These are phyloP conservation scores for Microcaecilia unicolor DNA, from an alignment of 2,797 vertebrate species.

Conservation along the genomic window DNA sequence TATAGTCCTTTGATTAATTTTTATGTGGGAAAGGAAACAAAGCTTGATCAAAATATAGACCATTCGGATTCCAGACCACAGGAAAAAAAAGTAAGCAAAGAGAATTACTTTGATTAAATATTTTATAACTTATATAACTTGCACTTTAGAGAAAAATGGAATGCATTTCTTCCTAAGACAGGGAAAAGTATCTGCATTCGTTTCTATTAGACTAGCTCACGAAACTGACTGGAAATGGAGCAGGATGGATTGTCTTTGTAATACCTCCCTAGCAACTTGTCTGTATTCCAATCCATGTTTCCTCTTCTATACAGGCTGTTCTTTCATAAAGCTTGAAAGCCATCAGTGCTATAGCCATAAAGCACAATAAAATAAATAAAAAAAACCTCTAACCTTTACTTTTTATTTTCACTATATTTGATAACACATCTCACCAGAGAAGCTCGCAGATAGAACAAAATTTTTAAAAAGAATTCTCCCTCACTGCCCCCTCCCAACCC, in stretches of 20 bases:
- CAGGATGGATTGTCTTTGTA: constrained; percentile 34
- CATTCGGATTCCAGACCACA: constrained; percentile 34
- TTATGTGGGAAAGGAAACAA: constrained; percentile 31
- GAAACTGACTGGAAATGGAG: constrained; percentile 24
- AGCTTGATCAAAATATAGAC: constrained; percentile 34
- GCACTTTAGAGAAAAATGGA: constrained; percentile 64
- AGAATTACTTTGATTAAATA: constrained; percentile 66
- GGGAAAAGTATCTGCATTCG: constrained; percentile 32
- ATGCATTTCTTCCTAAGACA: constrained; percentile 60
- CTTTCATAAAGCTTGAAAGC: constrained; percentile 10
- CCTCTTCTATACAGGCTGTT: constrained; percentile 21
- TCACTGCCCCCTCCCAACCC: too few species aligned
- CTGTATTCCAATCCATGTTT: constrained; percentile 31
- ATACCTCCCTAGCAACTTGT: constrained; percentile 38
- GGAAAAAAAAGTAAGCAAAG: constrained; percentile 44
- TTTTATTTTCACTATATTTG: too few species aligned
- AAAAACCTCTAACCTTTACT: constrained; percentile 11
- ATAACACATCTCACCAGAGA: too few species aligned
- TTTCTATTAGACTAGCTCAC: constrained; percentile 48
- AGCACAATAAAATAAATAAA: constrained; percentile 12
- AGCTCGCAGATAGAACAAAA: too few species aligned
- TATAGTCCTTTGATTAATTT: constrained; percentile 37
- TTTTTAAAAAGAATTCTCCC: too few species aligned
- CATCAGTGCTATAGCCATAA: constrained; percentile 19
- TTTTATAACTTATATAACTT: constrained; percentile 70